Evolutionary conservation across 1,140 invertebrate species (phyloP).

Genomic region (Drosophila pallidifrons): DNA sequence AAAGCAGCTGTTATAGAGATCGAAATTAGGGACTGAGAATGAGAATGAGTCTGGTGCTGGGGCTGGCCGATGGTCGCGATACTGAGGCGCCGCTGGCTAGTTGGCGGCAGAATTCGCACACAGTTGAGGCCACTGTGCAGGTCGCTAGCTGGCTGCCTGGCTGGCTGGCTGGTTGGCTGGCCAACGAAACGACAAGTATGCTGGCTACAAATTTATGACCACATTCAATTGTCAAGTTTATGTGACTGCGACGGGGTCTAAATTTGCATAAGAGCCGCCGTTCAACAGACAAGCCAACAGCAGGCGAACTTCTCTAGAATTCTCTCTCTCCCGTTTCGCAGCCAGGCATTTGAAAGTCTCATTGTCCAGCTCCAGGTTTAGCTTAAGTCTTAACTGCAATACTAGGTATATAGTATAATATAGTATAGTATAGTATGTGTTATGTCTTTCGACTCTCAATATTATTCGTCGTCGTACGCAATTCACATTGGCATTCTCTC

Average conservation of each 20-base stretch:
- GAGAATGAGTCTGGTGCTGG: neutral
- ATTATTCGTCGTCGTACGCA: neutral
- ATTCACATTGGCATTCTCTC: constrained; percentile 27
- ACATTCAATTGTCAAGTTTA: constrained; percentile 82
- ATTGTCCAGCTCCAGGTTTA: constrained; percentile 45
- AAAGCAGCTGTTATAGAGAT: constrained; percentile 7
- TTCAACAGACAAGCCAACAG: constrained; percentile 2
- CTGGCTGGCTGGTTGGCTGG: neutral
- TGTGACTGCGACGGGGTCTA: constrained; percentile 66
- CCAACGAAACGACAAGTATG: constrained; percentile 32
- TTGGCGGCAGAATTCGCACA: constrained; percentile 71
- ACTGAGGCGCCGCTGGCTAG: constrained; percentile 72
- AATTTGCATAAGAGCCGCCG: constrained; percentile 74
- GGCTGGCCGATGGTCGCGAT: constrained; percentile 59
- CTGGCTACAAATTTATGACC: constrained; percentile 69
- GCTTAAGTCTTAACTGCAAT: constrained; percentile 1
- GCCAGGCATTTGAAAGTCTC: constrained; percentile 74
- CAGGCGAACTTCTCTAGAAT: constrained; percentile 62
- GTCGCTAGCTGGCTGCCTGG: neutral
- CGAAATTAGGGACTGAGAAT: constrained; percentile 21
- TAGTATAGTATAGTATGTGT: neutral
- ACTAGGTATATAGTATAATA: neutral
- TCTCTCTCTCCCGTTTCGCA: constrained; percentile 24
- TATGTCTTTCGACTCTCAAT: constrained; percentile 9
- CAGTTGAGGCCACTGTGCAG: constrained; percentile 56